A percentile compares a stretch with the other conserved stretches of the same genome.
Evolutionary conservation across 1,140 invertebrate genomes (phyloP).

Genomic region (Helicoverpa zea): DNA sequence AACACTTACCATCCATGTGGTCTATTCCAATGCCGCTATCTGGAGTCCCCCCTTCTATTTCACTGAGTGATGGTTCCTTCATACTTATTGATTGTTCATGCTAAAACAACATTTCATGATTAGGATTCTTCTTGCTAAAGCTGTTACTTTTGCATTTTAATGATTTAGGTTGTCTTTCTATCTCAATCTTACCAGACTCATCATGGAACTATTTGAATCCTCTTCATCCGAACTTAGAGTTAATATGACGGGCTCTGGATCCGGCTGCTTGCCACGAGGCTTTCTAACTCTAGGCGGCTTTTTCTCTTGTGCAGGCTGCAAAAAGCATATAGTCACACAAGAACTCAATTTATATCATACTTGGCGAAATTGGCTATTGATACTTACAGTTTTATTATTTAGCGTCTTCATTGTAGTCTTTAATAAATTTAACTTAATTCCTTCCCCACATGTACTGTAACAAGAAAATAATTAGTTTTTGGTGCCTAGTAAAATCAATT

Average conservation of each 20-base stretch:
- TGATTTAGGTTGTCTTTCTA: not conserved
- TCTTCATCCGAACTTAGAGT: slow-evolving; percentile 90
- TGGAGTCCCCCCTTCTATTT: slow-evolving; percentile 78
- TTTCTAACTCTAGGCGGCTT: slow-evolving; percentile 77
- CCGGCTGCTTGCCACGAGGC: slow-evolving; percentile 82
- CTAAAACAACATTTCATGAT: slow-evolving; percentile 56
- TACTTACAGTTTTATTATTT: slow-evolving; percentile 78
- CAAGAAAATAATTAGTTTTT: slow-evolving; percentile 19
- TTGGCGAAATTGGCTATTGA: slow-evolving; percentile 17
- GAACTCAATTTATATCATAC: not conserved
- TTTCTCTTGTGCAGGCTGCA: slow-evolving; percentile 63
- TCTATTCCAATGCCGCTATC: slow-evolving; percentile 77
- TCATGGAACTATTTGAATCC: slow-evolving; percentile 84
- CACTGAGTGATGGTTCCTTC: slow-evolving; percentile 79
- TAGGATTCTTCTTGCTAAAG: no score
- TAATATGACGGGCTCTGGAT: slow-evolving; percentile 89
- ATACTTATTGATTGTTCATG: slow-evolving; percentile 73
- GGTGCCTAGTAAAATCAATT: not conserved
- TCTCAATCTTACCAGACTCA: slow-evolving; percentile 67
- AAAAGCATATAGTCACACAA: not conserved
- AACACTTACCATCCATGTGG: slow-evolving; percentile 75
- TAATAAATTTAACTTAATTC: slow-evolving; percentile 84
- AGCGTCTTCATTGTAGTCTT: slow-evolving; percentile 79
- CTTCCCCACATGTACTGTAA: slow-evolving; percentile 76
- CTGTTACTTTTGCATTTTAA: not conserved